Base-by-base conservation (phyloP, 2,888 invertebrate species). In the Drosophila niveifrons region DNA sequence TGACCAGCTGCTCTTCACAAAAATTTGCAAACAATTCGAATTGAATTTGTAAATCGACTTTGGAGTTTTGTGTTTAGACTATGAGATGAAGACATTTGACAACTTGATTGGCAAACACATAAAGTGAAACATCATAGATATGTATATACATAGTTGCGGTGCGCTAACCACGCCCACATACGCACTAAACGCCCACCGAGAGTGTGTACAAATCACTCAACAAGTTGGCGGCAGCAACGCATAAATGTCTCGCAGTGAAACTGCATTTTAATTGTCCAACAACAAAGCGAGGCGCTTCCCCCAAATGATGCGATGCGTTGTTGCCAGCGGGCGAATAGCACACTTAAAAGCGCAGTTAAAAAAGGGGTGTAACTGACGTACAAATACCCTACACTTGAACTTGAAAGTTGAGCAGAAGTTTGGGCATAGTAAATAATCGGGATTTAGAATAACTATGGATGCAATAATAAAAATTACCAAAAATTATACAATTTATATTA, bases 191-290 rank as follows among this genome's bases (percentile, higher is more conserved):
- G 39, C 46, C 34, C 39, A 39, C 50, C 51, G 47, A 66, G 59
- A 34, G 46, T 13, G 23, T 23, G 59, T 53, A 80, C 84, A 83
- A 83, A 89, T 89, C 89, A 83, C 84, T 83, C 89, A 86, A 64
- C 66, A 70, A 80, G 86, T 56, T 67, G 75, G 58, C 66, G 75
- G 52, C 57, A 56, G 68, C 34, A 47, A 34, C 46, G 68, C 84
- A 82, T 88, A 83, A 83, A 83, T 87, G 84, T 88, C 87, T 80
- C 64, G 66, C 70, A 80, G 72, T 70, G 67, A 86, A 83, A 80
- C 87, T 83, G 89, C 87, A 77, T 53, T 89, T 83, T 83, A 88
- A 83, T 83, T 88, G 78, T 89, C 78, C 86, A 79, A 72, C 88
- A 66, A 64, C 56, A 78, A 67, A 47, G 43, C 44, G 63, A 56